Evolutionary conservation across 2,888 invertebrate genomes (phyloP), one percentile per base, ranked within the genome.

Genomic region (Hermaeophaga mercurialis): DNA sequence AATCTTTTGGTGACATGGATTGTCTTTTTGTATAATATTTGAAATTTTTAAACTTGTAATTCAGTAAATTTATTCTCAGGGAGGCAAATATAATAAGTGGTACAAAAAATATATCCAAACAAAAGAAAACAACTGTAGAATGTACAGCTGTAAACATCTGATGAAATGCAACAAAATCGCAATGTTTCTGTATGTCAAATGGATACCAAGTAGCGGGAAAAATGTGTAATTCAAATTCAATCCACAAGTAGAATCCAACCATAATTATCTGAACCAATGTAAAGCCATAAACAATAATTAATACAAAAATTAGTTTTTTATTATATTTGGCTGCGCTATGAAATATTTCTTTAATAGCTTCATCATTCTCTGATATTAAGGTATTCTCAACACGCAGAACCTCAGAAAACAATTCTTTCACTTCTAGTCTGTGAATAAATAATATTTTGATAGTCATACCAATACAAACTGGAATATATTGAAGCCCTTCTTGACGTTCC

Each of bases 1-100:
- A 43, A 15, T 43, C 14, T 26, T 18, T 8, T 8, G 18, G 19
- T 12, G 43, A 43, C 26, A 43, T 36, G 4, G 17, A 11, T 14
- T 14, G 7, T 7, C 3, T 8, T 24, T n/a, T 14, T 9, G 22
- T 4, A 26, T 24, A 43, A 7, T 22, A 2, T 14, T 7, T 18
- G 5, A 43, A 43, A 26, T 43, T 5, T 26, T 43, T 14, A 5
- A 43, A 14, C 12, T 43, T 43, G 14, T 43, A 19, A 8, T 8
- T 3, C 3, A 43, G 15, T 12, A 43, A 22, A 2, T 43, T 43
- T 1, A 43, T 8, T 24, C 43, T 43, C 12, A 11, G 24, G 3
- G 43, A 24, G 3, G 43, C 24, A 6, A 43, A 43, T 22, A 43
- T 24, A 11, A 43, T 43, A 7, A 43, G 43, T 3, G 43, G n/a